These are phyloP conservation scores for Hyperoplus lanceolatus DNA, from an alignment of 2,797 vertebrate species.

Conservation along the genomic window DNA sequence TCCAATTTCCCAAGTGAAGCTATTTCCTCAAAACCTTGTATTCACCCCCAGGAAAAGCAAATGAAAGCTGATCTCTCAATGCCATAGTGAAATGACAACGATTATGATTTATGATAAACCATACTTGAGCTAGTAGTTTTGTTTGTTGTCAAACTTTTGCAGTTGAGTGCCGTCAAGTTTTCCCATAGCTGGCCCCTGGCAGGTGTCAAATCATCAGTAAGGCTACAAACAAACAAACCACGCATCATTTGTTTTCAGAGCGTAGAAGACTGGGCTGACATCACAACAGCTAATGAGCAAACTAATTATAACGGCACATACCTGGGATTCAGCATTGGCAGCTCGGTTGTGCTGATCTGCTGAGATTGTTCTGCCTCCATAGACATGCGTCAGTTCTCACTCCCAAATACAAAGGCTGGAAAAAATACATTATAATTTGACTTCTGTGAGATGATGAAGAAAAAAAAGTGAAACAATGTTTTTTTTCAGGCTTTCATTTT, in stretches of 20 bases:
- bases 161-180: background rate
- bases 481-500: constrained; percentile 8
- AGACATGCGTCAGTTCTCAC: constrained; percentile 53
- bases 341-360: constrained; percentile 46
- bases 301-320: constrained; percentile 64
- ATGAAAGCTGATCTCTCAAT: background rate
- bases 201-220: constrained; percentile 27
- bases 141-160: constrained; percentile 11
- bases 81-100: background rate
- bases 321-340: constrained; percentile 55
- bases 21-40: constrained; percentile 19
- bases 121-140: background rate
- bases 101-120: constrained; percentile 2
- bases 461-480: background rate
- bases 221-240: constrained; percentile 41
- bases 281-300: constrained; percentile 64
- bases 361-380: constrained; percentile 31
- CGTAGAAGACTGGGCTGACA: constrained; percentile 36
- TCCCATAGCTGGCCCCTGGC: constrained; percentile 32
- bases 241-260: constrained; percentile 25
- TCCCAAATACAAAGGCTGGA: constrained; percentile 28
- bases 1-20: constrained; percentile 2
- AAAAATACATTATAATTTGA: constrained; percentile 6
- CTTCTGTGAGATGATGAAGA: constrained; percentile 7
- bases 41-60: background rate